Evolutionary conservation across 2,113 vertebrate genomes (phyloP).

Genomic region (Myodes glareolus): DNA sequence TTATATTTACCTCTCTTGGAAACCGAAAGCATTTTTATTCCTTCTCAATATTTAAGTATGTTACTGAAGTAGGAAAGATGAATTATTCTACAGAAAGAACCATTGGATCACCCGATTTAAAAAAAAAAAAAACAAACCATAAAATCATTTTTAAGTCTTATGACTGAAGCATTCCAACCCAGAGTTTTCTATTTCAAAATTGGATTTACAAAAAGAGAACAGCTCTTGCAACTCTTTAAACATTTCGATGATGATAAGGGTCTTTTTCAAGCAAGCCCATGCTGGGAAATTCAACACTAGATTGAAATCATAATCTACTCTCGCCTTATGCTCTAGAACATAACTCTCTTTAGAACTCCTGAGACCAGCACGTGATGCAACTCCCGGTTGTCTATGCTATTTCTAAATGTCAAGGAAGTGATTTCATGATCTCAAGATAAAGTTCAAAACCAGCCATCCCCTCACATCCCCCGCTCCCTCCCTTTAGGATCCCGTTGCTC

Average conservation of each 20-base stretch:
- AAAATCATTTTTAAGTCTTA: slow-evolving; percentile 67
- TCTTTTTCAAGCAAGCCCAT: slow-evolving; percentile 64
- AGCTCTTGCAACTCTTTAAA: slow-evolving; percentile 54
- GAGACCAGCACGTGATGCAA: slow-evolving; percentile 32
- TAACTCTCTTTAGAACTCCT: slow-evolving; percentile 60
- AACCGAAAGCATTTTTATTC: slow-evolving; percentile 59
- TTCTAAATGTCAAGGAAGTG: slow-evolving; percentile 69
- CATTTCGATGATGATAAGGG: slow-evolving; percentile 32
- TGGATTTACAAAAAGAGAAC: slow-evolving; percentile 13
- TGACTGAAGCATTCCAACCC: slow-evolving; percentile 38
- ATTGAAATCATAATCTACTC: slow-evolving; percentile 48
- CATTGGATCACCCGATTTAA: slow-evolving; percentile 59
- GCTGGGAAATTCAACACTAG: slow-evolving; percentile 66
- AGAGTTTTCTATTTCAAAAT: slow-evolving; percentile 58
- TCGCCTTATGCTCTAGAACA: slow-evolving; percentile 51
- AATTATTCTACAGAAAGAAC: background rate
- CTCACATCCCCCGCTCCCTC: too few species aligned
- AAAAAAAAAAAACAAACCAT: slow-evolving; percentile 67
- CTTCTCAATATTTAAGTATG: slow-evolving; percentile 70
- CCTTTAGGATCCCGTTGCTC: slow-evolving; percentile 45
- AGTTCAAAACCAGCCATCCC: slow-evolving; percentile 25
- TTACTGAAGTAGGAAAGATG: slow-evolving; percentile 72
- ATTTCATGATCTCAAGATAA: slow-evolving; percentile 51
- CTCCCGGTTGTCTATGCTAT: slow-evolving; percentile 43
- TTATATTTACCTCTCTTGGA: background rate